Evolutionary conservation across 2,888 invertebrate genomes (phyloP).

Genomic region (Dendrolimus pini): DNA sequence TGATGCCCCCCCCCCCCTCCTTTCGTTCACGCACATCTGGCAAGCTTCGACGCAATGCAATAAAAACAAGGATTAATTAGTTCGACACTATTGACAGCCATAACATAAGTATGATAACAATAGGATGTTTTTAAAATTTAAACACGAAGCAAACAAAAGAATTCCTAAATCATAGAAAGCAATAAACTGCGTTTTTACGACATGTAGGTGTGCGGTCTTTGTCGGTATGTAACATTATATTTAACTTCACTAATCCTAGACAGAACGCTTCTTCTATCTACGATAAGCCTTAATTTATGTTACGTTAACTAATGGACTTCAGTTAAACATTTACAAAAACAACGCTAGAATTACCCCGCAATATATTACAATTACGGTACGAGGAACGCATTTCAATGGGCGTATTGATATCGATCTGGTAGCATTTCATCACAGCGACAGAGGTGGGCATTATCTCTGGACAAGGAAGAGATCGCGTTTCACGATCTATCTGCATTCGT

Average conservation of each 20-base stretch:
- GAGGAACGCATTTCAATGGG: slow-evolving; percentile 61
- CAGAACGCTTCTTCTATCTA: not conserved
- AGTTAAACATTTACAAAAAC: slow-evolving; percentile 24
- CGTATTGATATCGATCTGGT: slow-evolving; percentile 56
- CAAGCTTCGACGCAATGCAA: no score
- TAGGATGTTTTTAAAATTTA: no score
- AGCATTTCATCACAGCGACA: slow-evolving; percentile 58
- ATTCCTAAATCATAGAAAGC: no score
- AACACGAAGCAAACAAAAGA: no score
- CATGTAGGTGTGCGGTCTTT: no score
- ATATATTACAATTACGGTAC: slow-evolving; percentile 45
- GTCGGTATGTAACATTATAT: no score
- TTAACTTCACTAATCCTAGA: not conserved
- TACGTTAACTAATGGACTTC: slow-evolving; percentile 13
- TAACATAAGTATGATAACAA: no score
- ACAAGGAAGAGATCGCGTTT: slow-evolving; percentile 65
- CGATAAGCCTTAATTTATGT: not conserved
- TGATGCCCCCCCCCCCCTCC: no score
- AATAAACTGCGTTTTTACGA: no score
- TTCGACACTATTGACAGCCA: no score
- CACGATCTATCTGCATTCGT: slow-evolving; percentile 59
- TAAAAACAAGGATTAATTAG: no score
- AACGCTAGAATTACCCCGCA: slow-evolving; percentile 30
- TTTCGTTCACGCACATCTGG: no score
- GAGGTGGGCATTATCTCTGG: slow-evolving; percentile 46